Percentiles rank a stretch among this genome's conserved stretches.
Evolutionary conservation across 2,113 vertebrate genomes (phyloP).

Genomic region (Hoplias malabaricus): DNA sequence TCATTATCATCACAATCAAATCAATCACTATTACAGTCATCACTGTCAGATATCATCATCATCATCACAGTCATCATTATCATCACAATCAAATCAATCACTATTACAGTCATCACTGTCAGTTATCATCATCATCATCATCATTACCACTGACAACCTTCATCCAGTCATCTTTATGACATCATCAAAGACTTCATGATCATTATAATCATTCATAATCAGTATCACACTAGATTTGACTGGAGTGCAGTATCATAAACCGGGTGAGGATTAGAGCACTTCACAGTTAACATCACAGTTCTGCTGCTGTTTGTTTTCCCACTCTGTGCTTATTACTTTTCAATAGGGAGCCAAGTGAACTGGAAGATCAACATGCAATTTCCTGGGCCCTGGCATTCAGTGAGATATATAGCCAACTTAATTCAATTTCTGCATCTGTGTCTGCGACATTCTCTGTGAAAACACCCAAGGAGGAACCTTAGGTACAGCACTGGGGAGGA

Average conservation of each 20-base stretch:
- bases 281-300: conserved; percentile 25
- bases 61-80: too few relatives aligned
- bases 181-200: too few relatives aligned
- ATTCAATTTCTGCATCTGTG: conserved; percentile 61
- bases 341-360: conserved; percentile 43
- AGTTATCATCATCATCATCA: too few relatives aligned
- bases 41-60: too few relatives aligned
- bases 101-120: too few relatives aligned
- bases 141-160: too few relatives aligned
- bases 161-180: too few relatives aligned
- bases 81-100: too few relatives aligned
- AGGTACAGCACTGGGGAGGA: conserved; percentile 51
- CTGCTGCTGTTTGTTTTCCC: conserved; percentile 28
- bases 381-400: conserved; percentile 54
- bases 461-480: conserved; percentile 45
- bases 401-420: conserved; percentile 59
- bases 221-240: too few relatives aligned
- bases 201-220: too few relatives aligned
- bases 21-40: too few relatives aligned
- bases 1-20: too few relatives aligned
- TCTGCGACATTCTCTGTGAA: conserved; percentile 56
- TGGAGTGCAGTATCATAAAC: not conserved
- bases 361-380: conserved; percentile 58
- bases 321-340: conserved; percentile 50
- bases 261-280: conserved; percentile 6